Percentiles rank a stretch among this genome's conserved stretches.
phyloP scores from a whole-genome alignment of 2,888 invertebrate genomes.

The Clitarchus hookeri region DNA sequence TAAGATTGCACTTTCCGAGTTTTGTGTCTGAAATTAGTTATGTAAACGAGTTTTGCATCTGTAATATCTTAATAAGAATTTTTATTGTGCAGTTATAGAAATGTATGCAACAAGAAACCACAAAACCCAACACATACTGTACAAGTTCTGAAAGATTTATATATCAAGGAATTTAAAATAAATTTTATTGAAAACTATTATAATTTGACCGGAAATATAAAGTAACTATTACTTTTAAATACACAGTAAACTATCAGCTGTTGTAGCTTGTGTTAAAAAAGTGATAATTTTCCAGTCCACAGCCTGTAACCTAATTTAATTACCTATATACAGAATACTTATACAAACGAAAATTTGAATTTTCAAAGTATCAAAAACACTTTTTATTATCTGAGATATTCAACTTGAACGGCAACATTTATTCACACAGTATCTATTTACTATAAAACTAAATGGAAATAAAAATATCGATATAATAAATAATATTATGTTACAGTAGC shows the following conservation, averaged over 20 bases:
- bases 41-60: conserved; percentile 16
- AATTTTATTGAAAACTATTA: neutral
- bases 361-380: neutral
- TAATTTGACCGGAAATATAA: neutral
- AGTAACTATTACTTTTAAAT: neutral
- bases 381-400: neutral
- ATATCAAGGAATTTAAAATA: neutral
- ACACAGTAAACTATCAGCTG: no score
- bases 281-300: no score
- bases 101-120: neutral
- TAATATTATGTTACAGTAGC: neutral
- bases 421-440: neutral
- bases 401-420: neutral
- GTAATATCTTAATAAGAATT: neutral
- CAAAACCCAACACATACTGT: neutral
- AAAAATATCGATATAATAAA: neutral
- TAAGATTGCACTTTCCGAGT: no score
- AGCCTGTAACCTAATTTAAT: no score
- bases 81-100: neutral
- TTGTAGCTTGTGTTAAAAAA: no score
- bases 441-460: neutral
- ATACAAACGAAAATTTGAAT: neutral
- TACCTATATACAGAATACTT: no score
- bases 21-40: no score
- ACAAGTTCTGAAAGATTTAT: neutral